Percentiles rank a stretch among this genome's conserved stretches.
Conservation (phyloP, 1,140 invertebrate genomes). For the Nebria ingens region DNA sequence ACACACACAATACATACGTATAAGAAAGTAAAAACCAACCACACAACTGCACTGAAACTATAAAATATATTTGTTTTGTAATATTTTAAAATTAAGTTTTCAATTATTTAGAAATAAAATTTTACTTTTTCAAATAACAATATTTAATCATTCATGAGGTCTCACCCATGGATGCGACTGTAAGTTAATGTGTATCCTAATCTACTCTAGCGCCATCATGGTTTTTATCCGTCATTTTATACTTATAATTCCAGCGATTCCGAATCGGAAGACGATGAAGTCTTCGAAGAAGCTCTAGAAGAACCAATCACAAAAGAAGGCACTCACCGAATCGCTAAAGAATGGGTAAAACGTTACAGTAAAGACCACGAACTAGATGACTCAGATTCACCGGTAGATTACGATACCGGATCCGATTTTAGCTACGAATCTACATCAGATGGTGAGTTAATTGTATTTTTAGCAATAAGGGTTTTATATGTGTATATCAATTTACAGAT, state of each 20-base stretch:
- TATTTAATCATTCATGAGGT: conserved; percentile 8
- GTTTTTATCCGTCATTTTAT: conserved; percentile 17
- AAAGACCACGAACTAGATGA: conserved; percentile 22
- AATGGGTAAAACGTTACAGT: conserved; percentile 40
- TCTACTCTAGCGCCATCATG: not conserved
- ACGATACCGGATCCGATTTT: conserved; percentile 47
- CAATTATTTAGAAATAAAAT: no score
- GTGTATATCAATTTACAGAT: conserved; percentile 33
- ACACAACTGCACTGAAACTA: no score
- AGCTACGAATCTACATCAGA: conserved; percentile 53
- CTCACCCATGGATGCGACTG: conserved; percentile 5
- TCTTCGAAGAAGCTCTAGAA: conserved; percentile 50
- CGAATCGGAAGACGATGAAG: conserved; percentile 47
- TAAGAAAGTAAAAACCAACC: no score
- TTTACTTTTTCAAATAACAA: no score
- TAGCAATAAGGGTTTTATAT: conserved; percentile 3
- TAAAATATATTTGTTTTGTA: no score
- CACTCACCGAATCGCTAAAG: conserved; percentile 51
- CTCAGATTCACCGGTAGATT: conserved; percentile 24
- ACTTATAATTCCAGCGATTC: conserved; percentile 37
- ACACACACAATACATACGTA: no score
- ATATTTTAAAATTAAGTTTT: no score
- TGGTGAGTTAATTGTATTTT: conserved; percentile 33
- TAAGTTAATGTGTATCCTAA: not conserved
- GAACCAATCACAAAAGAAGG: conserved; percentile 53